Conservation (phyloP, 1,140 invertebrate species). For the Cyrtorhinus lividipennis region DNA sequence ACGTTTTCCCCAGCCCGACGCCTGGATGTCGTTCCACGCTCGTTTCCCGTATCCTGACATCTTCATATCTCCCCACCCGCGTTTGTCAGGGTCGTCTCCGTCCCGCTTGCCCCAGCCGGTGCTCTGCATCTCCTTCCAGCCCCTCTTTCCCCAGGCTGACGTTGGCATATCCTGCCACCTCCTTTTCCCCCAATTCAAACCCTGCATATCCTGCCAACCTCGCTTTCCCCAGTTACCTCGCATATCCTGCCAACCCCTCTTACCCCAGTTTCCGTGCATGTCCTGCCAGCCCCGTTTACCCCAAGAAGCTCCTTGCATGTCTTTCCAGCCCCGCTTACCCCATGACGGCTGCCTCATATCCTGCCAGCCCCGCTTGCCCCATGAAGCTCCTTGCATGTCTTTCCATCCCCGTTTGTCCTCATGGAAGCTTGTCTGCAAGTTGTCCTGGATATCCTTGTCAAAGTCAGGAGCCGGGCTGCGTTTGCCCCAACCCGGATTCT, state of each 20-base stretch:
- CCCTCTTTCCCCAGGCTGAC: constrained; percentile 20
- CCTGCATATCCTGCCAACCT: constrained; percentile 17
- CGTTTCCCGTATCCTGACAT: constrained; percentile 25
- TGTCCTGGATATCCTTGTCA: not conserved
- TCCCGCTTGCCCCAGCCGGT: constrained; percentile 22
- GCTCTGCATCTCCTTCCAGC: constrained; percentile 20
- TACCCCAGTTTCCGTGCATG: constrained; percentile 25
- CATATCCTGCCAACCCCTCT: constrained; percentile 21
- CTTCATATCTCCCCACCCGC: constrained; percentile 26
- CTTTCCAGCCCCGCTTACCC: constrained; percentile 3
- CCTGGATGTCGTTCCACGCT: constrained; percentile 25
- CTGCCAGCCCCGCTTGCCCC: not conserved
- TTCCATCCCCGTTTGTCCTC: constrained; percentile 3
- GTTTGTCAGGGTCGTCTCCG: constrained; percentile 24
- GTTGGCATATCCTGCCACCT: constrained; percentile 19
- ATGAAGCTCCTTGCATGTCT: not conserved
- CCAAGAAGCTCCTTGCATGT: constrained; percentile 21
- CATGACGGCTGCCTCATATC: constrained; percentile 1
- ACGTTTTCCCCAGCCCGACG: constrained; percentile 26
- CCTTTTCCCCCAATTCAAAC: constrained; percentile 16
- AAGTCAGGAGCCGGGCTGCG: not conserved
- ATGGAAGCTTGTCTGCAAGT: not conserved
- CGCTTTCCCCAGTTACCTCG: constrained; percentile 26
- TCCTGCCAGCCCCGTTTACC: constrained; percentile 27
- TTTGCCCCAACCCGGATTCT: not conserved